Evolutionary conservation across 2,888 invertebrate genomes (phyloP), one percentile per base, ranked within the genome.

Genomic region (Asteroscopus sphinx): DNA sequence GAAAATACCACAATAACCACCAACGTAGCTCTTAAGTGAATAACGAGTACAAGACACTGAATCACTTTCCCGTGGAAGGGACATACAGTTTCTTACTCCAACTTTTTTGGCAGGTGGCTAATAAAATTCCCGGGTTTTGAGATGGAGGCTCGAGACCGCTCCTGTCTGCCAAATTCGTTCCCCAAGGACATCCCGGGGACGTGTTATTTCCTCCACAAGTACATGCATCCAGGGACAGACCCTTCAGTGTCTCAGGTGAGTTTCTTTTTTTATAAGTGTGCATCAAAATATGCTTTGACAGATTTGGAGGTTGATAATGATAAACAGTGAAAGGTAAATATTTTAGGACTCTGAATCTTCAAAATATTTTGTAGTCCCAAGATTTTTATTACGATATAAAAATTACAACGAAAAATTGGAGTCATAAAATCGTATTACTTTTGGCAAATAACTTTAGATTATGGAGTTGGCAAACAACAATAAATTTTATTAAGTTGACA

Each of bases 131-230:
- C 96, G 37, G 97, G 97, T 53, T 98, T 98, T 83, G 94, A 95
- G 76, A 96, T 98, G 90, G 96, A 97, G 81, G 94, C 96, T 11
- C 95, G 98, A 69, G 96, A 96, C 79, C 95, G 96, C 37, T 95
- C 96, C 55, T 97, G 96, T 89, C 95, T 98, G 74, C 98, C 98
- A 8, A 97, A 96, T 88, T 98, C 97, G 79, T 98, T 98, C 92
- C 97, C 97, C 39, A 94, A 96, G 77, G 95, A 96, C 80, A 96
- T 96, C 54, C 95, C 96, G 39, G 98, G 97, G 71, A 98, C 97
- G 30, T 98, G 98, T 86, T 96, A 98, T 92, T 98, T 98, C 89
- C 95, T 98, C 49, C 96, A 96, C 80, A 96, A 95, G 74, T 98
- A 97, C 93, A 95, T 95, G 61, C 97, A 98, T 87, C 96, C 96